phyloP scores from a whole-genome alignment of 2,888 invertebrate species.

The Macaria liturata region DNA sequence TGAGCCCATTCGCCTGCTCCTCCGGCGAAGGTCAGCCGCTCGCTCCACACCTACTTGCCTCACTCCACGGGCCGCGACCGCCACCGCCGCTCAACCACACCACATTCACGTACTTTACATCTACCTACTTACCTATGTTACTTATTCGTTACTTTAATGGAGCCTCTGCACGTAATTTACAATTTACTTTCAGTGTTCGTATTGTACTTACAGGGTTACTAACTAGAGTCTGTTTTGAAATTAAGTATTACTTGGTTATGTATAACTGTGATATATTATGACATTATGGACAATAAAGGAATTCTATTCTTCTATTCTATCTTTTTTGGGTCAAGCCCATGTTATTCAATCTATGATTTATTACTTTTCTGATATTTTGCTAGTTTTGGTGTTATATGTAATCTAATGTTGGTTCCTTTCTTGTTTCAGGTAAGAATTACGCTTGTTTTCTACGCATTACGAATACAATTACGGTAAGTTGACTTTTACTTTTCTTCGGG shows the following conservation, averaged over 20 bases:
- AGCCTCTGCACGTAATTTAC: constrained; percentile 1
- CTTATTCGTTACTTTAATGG: constrained; percentile 12
- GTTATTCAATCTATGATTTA: too few relatives aligned
- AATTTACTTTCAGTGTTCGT: constrained; percentile 9
- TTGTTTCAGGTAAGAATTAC: constrained; percentile 58
- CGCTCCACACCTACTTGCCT: constrained; percentile 56
- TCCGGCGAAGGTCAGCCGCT: constrained; percentile 68
- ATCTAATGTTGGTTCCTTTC: constrained; percentile 41
- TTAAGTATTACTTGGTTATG: too few relatives aligned
- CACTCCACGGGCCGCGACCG: constrained; percentile 41
- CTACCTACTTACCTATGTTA: constrained; percentile 4
- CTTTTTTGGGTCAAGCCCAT: too few relatives aligned
- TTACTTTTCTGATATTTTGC: too few relatives aligned
- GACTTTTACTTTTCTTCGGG: constrained; percentile 50
- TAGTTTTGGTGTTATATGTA: too few relatives aligned
- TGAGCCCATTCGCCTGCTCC: constrained; percentile 67
- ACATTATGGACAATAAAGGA: too few relatives aligned
- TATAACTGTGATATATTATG: too few relatives aligned
- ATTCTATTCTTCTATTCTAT: too few relatives aligned
- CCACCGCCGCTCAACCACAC: constrained; percentile 30
- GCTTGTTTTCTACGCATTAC: constrained; percentile 39
- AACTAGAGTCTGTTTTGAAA: too few relatives aligned
- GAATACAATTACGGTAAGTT: constrained; percentile 31
- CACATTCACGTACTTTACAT: constrained; percentile 21
- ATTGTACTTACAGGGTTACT: too few relatives aligned